phyloP scores from a whole-genome alignment of 1,140 invertebrate genomes.

The Caenorhabditis briggsae region DNA sequence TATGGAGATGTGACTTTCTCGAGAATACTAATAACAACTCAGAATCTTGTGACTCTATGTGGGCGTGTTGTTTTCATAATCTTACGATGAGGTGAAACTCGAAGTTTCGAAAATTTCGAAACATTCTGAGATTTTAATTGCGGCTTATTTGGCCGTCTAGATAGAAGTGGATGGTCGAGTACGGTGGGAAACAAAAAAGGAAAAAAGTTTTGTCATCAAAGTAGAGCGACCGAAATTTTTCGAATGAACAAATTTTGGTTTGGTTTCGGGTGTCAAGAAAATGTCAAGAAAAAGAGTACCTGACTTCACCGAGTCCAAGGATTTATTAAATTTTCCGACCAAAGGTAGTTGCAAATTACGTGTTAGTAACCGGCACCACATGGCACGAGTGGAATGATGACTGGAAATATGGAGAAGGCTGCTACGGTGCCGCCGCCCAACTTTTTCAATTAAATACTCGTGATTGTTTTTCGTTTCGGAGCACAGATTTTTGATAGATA shows the following conservation, averaged over 20 bases:
- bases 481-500: too few species aligned
- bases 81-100: not conserved
- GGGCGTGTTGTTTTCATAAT: slow-evolving; percentile 45
- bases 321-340: slow-evolving; percentile 21
- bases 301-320: not conserved
- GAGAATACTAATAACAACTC: slow-evolving; percentile 1
- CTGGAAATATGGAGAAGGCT: not conserved
- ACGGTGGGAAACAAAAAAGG: not conserved
- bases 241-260: slow-evolving; percentile 5
- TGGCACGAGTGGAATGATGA: not conserved
- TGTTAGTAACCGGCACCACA: not conserved
- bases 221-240: not conserved
- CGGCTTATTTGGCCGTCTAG: slow-evolving; percentile 8
- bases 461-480: too few species aligned
- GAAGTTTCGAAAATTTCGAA: slow-evolving; percentile 27
- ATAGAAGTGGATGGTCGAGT: not conserved
- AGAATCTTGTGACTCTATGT: slow-evolving; percentile 1
- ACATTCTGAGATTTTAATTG: slow-evolving; percentile 41
- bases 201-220: slow-evolving; percentile 37
- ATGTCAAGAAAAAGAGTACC: not conserved
- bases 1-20: slow-evolving; percentile 9
- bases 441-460: too few species aligned
- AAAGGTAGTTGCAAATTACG: not conserved
- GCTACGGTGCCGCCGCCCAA: not conserved
- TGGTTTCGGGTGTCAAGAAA: slow-evolving; percentile 10